These are phyloP conservation scores for Drosophila hamatofila DNA, from an alignment of 2,888 invertebrate species.

Conservation along the genomic window DNA sequence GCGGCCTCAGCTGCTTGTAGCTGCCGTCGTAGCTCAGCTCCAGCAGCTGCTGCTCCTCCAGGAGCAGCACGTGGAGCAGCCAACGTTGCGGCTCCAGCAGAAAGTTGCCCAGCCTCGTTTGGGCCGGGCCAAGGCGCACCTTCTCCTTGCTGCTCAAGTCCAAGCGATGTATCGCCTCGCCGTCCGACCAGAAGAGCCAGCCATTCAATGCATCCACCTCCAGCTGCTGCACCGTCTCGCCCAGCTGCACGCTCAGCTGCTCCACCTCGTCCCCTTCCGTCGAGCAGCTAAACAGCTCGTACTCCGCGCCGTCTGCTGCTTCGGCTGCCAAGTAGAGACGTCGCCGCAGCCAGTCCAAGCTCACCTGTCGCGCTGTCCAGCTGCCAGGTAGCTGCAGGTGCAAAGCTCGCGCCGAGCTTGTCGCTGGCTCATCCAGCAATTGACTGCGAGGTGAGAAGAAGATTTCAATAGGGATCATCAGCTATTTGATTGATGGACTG, in stretches of 20 bases:
- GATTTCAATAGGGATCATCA: too few species aligned
- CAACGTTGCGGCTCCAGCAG: constrained; percentile 60
- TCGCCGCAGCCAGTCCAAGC: constrained; percentile 95
- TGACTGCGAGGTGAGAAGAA: constrained; percentile 11
- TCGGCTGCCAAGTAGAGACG: constrained; percentile 93
- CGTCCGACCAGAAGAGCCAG: constrained; percentile 91
- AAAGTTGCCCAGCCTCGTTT: constrained; percentile 44
- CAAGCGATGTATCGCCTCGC: constrained; percentile 56
- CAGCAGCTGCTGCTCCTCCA: constrained; percentile 49
- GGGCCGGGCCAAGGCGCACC: constrained; percentile 8
- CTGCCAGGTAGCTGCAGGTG: constrained; percentile 83
- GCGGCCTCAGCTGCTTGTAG: background rate
- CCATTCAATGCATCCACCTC: constrained; percentile 97
- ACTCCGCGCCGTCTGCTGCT: constrained; percentile 16
- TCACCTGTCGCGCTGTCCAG: constrained; percentile 89
- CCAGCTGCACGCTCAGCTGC: constrained; percentile 6
- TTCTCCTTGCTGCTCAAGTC: constrained; percentile 47
- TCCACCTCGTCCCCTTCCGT: constrained; percentile 23
- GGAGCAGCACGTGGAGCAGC: constrained; percentile 64
- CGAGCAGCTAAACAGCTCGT: constrained; percentile 38
- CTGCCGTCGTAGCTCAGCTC: constrained; percentile 76
- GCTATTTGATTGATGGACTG: background rate
- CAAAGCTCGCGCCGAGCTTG: background rate
- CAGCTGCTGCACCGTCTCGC: constrained; percentile 88
- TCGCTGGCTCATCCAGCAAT: constrained; percentile 14